Evolutionary conservation across 2,113 vertebrate genomes (phyloP), one percentile per base, ranked within the genome.

Genomic region (Siniperca knerii): DNA sequence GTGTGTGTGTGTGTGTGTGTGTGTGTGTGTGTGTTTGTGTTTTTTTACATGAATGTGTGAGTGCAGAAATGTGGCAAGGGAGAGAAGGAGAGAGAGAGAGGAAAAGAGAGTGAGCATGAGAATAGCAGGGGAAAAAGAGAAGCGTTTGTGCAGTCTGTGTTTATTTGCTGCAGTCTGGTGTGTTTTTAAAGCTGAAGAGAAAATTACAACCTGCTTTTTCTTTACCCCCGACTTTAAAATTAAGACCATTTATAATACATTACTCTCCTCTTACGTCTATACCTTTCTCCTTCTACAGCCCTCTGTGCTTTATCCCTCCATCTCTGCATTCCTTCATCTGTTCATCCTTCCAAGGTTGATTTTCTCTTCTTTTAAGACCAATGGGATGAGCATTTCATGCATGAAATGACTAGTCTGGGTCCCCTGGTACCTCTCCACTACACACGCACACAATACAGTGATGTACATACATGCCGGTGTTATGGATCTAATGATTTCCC

Each of bases 401-500:
- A 91, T 93, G 93, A 93, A 90, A 93, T 89, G 84, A 68, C 89
- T 83, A 79, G 82, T 90, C 85, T 65, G 69, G 40, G 86, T 85
- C 87, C 83, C 86, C 66, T 46, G 69, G 75, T 82, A 64, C 70
- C 68, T 62, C 81, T 68, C 40, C 42, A 54, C 46, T 33, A 83
- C 23, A 79, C 48, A 78, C 60, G 75, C 68, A 54, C 54, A 50
- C 66, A 77, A 46, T 42, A 42, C 70, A 48, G 67, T 70, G 65
- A 86, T 89, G 83, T 82, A 87, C 85, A 89, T 88, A 89, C 78
- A 90, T 88, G 82, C 85, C 61, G 68, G 55, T 88, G 66, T 90
- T 94, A 92, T 93, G 74, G 91, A 93, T 93, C 94, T 93, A 94
- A 94, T 82, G 93, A 93, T 94, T 94, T 94, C 92, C 89, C 91